Percentiles rank a stretch among this genome's conserved stretches.
Evolutionary conservation across 2,113 vertebrate species (phyloP).

Genomic region (Sylvilagus bachmani): DNA sequence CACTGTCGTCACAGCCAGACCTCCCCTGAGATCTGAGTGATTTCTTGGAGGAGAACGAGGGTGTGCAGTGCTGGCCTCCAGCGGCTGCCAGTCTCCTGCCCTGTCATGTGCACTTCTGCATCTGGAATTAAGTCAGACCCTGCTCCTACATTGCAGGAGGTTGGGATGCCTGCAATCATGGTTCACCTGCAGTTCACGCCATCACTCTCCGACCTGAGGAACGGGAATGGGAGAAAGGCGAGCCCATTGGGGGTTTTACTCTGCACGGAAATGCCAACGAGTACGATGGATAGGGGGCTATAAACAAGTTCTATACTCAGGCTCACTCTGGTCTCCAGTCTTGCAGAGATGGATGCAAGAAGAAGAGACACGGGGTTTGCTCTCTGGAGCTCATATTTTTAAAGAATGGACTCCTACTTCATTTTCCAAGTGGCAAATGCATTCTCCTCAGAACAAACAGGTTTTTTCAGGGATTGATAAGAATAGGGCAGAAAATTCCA

Average conservation of each 20-base stretch:
- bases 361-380: background rate
- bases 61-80: background rate
- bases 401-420: background rate
- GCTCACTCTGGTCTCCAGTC: too few relatives aligned
- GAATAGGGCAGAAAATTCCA: conserved; percentile 30
- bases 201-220: background rate
- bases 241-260: background rate
- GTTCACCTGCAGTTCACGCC: background rate
- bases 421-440: background rate
- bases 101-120: background rate
- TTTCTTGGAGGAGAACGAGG: conserved; percentile 25
- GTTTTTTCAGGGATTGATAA: conserved; percentile 37
- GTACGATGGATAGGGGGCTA: too few relatives aligned
- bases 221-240: background rate
- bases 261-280: background rate
- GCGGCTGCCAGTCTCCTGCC: background rate
- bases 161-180: background rate
- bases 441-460: background rate
- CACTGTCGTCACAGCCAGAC: background rate
- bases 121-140: conserved; percentile 68
- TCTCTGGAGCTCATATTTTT: background rate
- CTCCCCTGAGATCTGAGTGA: background rate
- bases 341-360: background rate
- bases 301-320: background rate
- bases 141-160: conserved; percentile 49